Percentiles rank a stretch among this genome's conserved stretches.
Conservation (phyloP, 1,140 invertebrate genomes). For the Bombus affinis region DNA sequence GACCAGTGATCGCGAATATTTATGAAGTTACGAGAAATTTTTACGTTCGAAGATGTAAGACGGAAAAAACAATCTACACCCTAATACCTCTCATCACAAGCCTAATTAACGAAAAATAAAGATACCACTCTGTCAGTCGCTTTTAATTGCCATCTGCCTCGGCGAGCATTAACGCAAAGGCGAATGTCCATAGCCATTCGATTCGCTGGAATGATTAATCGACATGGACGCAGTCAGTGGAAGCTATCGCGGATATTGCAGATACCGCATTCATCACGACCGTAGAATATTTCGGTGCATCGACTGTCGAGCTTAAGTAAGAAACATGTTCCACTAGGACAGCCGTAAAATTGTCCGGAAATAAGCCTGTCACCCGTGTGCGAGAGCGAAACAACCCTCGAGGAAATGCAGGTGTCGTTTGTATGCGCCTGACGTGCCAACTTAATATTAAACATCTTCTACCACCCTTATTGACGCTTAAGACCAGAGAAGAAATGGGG, state of each 20-base stretch:
- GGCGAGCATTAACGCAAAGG: neutral
- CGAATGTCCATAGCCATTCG: neutral
- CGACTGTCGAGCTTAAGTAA: conserved; percentile 8
- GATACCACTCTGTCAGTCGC: too few relatives aligned
- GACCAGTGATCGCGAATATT: too few relatives aligned
- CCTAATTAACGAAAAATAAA: too few relatives aligned
- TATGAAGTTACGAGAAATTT: too few relatives aligned
- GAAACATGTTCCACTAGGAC: neutral
- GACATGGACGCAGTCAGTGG: neutral
- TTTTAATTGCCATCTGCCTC: too few relatives aligned
- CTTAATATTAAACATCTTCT: neutral
- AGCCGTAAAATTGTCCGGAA: neutral
- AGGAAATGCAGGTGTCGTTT: conserved; percentile 19
- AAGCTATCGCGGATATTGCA: conserved; percentile 1
- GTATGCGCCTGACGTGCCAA: neutral
- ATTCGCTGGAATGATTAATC: neutral
- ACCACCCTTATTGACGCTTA: neutral
- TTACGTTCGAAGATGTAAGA: too few relatives aligned
- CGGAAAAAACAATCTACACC: too few relatives aligned
- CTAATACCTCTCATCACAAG: too few relatives aligned
- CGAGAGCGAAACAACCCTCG: neutral
- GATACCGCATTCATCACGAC: neutral
- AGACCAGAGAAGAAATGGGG: neutral
- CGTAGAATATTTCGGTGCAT: neutral
- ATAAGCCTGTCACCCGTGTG: neutral